Percentiles rank a stretch among this genome's conserved stretches.
Evolutionary conservation across 2,113 vertebrate genomes (phyloP).

Genomic region (Cricetomys ansorgei): DNA sequence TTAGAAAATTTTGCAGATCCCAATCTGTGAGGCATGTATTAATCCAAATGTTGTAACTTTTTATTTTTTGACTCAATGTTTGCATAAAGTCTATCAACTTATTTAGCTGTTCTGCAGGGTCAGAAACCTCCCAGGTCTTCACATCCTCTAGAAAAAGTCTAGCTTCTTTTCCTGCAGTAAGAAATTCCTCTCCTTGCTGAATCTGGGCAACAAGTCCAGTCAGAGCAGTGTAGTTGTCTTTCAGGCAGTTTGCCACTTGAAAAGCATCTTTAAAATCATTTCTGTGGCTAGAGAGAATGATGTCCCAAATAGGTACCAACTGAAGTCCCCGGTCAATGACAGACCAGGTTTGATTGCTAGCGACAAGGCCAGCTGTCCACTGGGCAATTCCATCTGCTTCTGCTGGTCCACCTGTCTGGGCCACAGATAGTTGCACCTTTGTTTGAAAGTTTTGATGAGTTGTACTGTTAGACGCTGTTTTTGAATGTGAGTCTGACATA

Average conservation of each 20-base stretch:
- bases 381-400: conserved; percentile 56
- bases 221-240: not conserved
- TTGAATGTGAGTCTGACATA: not conserved
- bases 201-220: rapidly evolving
- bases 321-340: conserved; percentile 81
- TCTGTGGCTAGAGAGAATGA: conserved; percentile 78
- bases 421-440: conserved; percentile 37
- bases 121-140: conserved; percentile 63
- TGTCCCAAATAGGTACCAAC: conserved; percentile 84
- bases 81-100: conserved; percentile 71
- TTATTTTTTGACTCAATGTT: conserved; percentile 45
- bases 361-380: conserved; percentile 80
- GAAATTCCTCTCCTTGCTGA: conserved; percentile 60
- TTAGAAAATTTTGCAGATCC: conserved; percentile 80
- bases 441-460: not conserved
- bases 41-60: conserved; percentile 74
- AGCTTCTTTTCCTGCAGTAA: conserved; percentile 48
- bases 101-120: conserved; percentile 64
- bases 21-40: conserved; percentile 76
- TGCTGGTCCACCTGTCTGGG: conserved; percentile 80
- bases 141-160: conserved; percentile 57
- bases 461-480: not conserved
- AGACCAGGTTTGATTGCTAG: conserved; percentile 81
- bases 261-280: conserved; percentile 62
- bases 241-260: conserved; percentile 67